These are phyloP conservation scores for Cryptotis parvus DNA, from an alignment of 2,113 vertebrate species.

Conservation along the genomic window DNA sequence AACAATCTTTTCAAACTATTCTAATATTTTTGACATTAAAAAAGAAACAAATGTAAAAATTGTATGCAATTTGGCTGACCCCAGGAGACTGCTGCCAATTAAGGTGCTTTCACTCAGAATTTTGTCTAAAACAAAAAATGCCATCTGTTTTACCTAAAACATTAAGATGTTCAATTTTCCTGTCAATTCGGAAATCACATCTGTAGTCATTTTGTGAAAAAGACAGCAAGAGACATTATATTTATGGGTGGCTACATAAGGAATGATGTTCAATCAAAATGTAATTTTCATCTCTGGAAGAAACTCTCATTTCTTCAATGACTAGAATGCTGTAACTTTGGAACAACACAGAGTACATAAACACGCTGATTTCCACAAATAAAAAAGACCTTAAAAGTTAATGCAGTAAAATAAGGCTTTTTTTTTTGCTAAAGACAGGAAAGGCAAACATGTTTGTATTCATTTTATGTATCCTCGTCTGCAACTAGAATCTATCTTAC, in stretches of 20 bases:
- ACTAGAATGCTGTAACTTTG: constrained; percentile 50
- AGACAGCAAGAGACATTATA: constrained; percentile 76
- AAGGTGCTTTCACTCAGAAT: constrained; percentile 53
- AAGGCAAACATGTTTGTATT: constrained; percentile 3
- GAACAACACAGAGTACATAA: constrained; percentile 55
- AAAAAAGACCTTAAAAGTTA: constrained; percentile 67
- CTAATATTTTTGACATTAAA: constrained; percentile 52
- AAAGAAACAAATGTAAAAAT: constrained; percentile 43
- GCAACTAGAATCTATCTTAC: constrained; percentile 35
- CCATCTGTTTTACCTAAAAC: constrained; percentile 80
- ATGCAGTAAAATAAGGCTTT: constrained; percentile 55
- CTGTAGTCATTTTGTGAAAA: constrained; percentile 77
- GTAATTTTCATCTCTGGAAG: constrained; percentile 76
- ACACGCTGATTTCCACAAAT: constrained; percentile 72
- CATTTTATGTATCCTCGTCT: neutral
- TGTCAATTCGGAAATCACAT: constrained; percentile 80
- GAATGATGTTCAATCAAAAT: constrained; percentile 79
- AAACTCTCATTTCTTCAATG: constrained; percentile 74
- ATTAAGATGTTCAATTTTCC: constrained; percentile 77
- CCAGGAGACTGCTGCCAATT: constrained; percentile 56
- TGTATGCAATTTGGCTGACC: constrained; percentile 59
- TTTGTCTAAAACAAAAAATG: constrained; percentile 75
- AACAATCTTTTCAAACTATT: constrained; percentile 33
- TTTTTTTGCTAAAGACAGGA: constrained; percentile 59
- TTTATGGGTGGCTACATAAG: constrained; percentile 81